phyloP scores from a whole-genome alignment of 2,888 invertebrate genomes.

The Sphaerophoria taeniata region DNA sequence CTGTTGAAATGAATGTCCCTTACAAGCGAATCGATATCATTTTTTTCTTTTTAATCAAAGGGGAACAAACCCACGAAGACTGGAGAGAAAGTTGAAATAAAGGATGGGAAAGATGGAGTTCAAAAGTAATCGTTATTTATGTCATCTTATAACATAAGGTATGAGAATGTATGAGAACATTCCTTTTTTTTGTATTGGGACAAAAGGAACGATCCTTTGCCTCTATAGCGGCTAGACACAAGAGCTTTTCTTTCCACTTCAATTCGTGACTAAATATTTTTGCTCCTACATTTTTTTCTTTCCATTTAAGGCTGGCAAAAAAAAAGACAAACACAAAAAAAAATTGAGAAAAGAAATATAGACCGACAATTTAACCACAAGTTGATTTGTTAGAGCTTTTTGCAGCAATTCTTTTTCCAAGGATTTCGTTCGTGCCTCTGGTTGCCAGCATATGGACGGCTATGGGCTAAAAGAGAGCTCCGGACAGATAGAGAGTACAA shows the following conservation, averaged over 20 bases:
- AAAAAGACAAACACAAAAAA: neutral
- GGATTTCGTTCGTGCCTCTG: slow-evolving; percentile 8
- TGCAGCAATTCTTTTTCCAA: slow-evolving; percentile 8
- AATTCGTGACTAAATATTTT: neutral
- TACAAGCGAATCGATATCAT: slow-evolving; percentile 44
- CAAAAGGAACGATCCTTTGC: neutral
- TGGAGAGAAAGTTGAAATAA: neutral
- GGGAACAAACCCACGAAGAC: neutral
- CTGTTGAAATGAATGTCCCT: slow-evolving; percentile 44
- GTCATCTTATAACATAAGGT: slow-evolving; percentile 47
- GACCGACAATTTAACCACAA: slow-evolving; percentile 51
- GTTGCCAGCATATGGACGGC: too few relatives aligned
- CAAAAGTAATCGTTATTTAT: slow-evolving; percentile 61
- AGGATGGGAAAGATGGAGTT: slow-evolving; percentile 24
- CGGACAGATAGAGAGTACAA: too few relatives aligned
- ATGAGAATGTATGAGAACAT: slow-evolving; percentile 22
- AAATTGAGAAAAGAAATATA: neutral
- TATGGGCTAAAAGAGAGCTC: too few relatives aligned
- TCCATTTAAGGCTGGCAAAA: neutral
- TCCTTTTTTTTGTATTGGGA: neutral
- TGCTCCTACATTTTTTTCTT: neutral
- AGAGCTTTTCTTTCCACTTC: slow-evolving; percentile 5
- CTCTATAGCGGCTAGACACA: neutral
- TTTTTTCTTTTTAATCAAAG: slow-evolving; percentile 26
- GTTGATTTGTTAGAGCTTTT: slow-evolving; percentile 41